phyloP scores from a whole-genome alignment of 2,888 invertebrate genomes.

The Eumerus sabulonum region DNA sequence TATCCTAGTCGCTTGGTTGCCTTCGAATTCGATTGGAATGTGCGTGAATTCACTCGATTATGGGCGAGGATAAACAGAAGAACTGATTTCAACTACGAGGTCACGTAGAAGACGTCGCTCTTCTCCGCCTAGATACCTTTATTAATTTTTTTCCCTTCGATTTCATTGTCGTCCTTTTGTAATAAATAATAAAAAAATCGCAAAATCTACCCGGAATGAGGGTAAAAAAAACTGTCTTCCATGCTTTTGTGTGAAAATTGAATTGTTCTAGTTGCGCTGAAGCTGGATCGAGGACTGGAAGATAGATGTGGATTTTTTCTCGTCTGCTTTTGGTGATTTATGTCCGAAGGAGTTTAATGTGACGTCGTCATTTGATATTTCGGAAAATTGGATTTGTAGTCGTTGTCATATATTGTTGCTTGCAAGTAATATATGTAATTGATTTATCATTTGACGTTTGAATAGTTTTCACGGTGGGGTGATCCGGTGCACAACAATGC shows the following conservation, averaged over 20 bases:
- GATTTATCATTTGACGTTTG: constrained; percentile 35
- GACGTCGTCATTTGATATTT: constrained; percentile 58
- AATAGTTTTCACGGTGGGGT: neutral
- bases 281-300: constrained; percentile 39
- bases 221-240: constrained; percentile 30
- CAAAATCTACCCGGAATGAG: constrained; percentile 34
- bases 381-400: constrained; percentile 47
- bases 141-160: constrained; percentile 44
- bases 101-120: constrained; percentile 46
- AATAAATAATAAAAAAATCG: constrained; percentile 55
- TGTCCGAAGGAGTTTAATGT: constrained; percentile 63
- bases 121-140: constrained; percentile 48
- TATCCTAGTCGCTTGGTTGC: constrained; percentile 44
- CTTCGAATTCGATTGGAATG: constrained; percentile 63
- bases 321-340: constrained; percentile 51
- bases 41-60: constrained; percentile 69
- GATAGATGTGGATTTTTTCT: constrained; percentile 49
- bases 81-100: constrained; percentile 64
- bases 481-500: too few species aligned
- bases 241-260: constrained; percentile 63
- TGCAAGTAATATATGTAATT: constrained; percentile 9
- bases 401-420: constrained; percentile 26
- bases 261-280: constrained; percentile 57
- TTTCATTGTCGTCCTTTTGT: constrained; percentile 33
- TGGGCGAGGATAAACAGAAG: constrained; percentile 50